These are phyloP conservation scores for Tenodera sinensis DNA, from an alignment of 2,888 invertebrate species.

Conservation along the genomic window DNA sequence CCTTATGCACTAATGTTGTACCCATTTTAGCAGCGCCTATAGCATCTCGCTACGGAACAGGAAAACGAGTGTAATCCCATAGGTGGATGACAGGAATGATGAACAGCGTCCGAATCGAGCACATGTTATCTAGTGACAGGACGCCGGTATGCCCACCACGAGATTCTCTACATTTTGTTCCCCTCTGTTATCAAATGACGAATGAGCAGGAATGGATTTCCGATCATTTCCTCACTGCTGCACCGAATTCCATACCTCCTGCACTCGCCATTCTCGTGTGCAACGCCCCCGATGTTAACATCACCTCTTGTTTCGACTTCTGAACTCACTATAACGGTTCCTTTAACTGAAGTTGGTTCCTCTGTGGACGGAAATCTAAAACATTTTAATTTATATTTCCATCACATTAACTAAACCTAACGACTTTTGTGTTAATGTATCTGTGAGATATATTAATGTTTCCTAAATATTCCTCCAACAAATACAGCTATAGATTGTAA, in stretches of 20 bases:
- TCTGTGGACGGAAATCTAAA: too few relatives aligned
- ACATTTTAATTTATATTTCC: too few relatives aligned
- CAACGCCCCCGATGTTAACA: neutral
- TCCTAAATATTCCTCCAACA: too few relatives aligned
- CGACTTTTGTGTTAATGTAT: too few relatives aligned
- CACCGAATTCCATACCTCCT: neutral
- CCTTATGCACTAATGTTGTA: neutral
- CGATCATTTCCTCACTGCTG: neutral
- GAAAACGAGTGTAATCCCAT: neutral
- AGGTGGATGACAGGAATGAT: neutral
- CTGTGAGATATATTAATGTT: too few relatives aligned
- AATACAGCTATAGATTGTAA: too few relatives aligned
- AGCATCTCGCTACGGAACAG: neutral
- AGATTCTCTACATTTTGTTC: neutral
- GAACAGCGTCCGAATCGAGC: neutral
- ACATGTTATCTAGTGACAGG: neutral
- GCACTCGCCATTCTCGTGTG: neutral
- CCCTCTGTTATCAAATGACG: neutral
- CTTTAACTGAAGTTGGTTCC: too few relatives aligned
- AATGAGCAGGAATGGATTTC: neutral
- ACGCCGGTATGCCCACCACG: neutral
- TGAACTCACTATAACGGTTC: neutral
- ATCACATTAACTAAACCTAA: too few relatives aligned
- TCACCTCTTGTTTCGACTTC: neutral
- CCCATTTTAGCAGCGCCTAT: neutral